Conservation (phyloP, 1,140 invertebrate species). For the Saccostrea echinata region DNA sequence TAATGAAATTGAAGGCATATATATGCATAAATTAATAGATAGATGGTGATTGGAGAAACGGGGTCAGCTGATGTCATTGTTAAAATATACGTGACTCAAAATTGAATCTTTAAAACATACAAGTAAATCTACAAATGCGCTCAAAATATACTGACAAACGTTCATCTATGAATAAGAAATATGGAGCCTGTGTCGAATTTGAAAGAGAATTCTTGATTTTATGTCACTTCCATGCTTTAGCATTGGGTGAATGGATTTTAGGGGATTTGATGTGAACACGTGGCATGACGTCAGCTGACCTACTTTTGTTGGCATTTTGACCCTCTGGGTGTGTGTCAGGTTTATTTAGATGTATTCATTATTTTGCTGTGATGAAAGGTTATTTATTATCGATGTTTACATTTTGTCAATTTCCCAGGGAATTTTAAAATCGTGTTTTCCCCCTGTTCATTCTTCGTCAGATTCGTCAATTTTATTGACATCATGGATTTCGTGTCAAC, state of each 20-base stretch:
- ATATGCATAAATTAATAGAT: slow-evolving; percentile 9
- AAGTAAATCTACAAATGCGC: background rate
- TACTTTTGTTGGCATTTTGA: background rate
- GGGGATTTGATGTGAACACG: background rate
- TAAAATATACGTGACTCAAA: background rate
- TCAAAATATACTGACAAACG: no score
- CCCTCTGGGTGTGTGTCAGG: background rate
- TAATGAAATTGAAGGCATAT: background rate
- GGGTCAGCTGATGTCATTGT: background rate
- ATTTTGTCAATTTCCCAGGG: slow-evolving; percentile 4
- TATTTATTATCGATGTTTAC: background rate
- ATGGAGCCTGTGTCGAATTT: no score
- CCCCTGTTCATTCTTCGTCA: background rate
- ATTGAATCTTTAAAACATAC: no score
- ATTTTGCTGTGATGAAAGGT: slow-evolving; percentile 19
- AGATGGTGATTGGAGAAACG: background rate
- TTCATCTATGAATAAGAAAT: no score
- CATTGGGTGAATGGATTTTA: no score
- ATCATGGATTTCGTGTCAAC: no score
- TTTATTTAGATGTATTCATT: background rate
- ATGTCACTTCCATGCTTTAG: no score
- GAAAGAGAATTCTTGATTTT: no score
- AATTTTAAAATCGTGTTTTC: background rate
- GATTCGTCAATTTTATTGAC: no score
- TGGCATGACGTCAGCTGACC: background rate